Evolutionary conservation across 1,140 invertebrate species (phyloP).

Genomic region (Camponotus floridanus): DNA sequence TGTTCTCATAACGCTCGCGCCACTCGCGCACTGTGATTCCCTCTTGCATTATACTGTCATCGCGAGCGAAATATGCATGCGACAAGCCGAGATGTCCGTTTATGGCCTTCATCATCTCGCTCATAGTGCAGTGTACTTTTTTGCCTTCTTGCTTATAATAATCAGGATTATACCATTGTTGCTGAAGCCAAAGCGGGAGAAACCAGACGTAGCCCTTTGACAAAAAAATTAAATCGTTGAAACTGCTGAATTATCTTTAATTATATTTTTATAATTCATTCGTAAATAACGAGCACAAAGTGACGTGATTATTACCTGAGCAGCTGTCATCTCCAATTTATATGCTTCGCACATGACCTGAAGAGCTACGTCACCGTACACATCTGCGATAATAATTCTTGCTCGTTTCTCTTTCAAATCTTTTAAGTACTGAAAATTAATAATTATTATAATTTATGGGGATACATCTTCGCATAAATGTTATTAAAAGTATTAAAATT

Average conservation of each 20-base stretch:
- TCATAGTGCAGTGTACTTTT: constrained; percentile 88
- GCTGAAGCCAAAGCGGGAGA: constrained; percentile 90
- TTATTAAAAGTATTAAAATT: background rate
- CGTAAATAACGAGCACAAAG: background rate
- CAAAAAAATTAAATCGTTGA: background rate
- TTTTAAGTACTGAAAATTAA: constrained; percentile 88
- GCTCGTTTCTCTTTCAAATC: constrained; percentile 89
- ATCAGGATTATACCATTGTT: constrained; percentile 90
- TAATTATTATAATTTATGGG: constrained; percentile 49
- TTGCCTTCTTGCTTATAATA: constrained; percentile 86
- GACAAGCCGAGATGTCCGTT: constrained; percentile 92
- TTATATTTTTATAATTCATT: constrained; percentile 13
- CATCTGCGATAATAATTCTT: constrained; percentile 93
- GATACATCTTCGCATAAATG: background rate
- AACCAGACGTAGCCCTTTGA: constrained; percentile 94
- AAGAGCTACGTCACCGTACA: constrained; percentile 89
- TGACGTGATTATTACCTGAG: constrained; percentile 76
- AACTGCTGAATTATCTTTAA: background rate
- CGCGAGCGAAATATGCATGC: constrained; percentile 89
- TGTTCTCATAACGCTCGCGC: constrained; percentile 85
- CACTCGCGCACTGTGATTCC: constrained; percentile 88
- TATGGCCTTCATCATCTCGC: constrained; percentile 90
- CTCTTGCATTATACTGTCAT: constrained; percentile 89
- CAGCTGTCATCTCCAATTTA: constrained; percentile 88
- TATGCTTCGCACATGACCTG: constrained; percentile 92